A percentile compares a stretch with the other conserved stretches of the same genome.
These are phyloP conservation scores for Anastrepha obliqua DNA, from an alignment of 1,140 invertebrate genomes.

Conservation along the genomic window DNA sequence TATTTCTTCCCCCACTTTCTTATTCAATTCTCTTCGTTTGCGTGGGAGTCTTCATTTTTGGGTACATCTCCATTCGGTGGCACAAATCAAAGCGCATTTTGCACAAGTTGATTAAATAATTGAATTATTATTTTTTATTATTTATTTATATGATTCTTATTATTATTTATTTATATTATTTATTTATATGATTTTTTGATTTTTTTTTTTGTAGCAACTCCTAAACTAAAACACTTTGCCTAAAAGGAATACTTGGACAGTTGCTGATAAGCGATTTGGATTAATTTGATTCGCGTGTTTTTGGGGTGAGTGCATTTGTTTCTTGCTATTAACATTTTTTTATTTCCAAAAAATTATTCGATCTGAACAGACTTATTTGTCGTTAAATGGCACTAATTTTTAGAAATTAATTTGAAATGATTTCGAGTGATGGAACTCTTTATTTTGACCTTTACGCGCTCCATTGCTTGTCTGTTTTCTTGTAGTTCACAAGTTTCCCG, in stretches of 20 bases:
- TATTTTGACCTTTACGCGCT: too few relatives aligned
- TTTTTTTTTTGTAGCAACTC: background rate
- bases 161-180: background rate
- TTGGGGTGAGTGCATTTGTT: background rate
- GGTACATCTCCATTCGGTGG: background rate
- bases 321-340: too few relatives aligned
- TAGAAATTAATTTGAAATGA: too few relatives aligned
- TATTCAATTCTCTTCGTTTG: background rate
- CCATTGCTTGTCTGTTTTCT: too few relatives aligned
- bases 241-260: background rate
- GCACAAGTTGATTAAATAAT: background rate
- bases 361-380: too few relatives aligned
- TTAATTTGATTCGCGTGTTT: slow-evolving; percentile 12
- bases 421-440: too few relatives aligned
- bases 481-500: too few relatives aligned
- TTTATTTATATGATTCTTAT: background rate
- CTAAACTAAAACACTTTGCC: background rate
- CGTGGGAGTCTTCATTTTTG: background rate
- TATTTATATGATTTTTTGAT: background rate
- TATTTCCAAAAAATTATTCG: too few relatives aligned
- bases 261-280: slow-evolving; percentile 23
- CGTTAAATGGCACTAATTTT: too few relatives aligned
- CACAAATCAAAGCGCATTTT: background rate
- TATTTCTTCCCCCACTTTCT: background rate
- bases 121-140: background rate